These are phyloP conservation scores for Drosophila falleni DNA, from an alignment of 2,888 invertebrate species.

Conservation along the genomic window DNA sequence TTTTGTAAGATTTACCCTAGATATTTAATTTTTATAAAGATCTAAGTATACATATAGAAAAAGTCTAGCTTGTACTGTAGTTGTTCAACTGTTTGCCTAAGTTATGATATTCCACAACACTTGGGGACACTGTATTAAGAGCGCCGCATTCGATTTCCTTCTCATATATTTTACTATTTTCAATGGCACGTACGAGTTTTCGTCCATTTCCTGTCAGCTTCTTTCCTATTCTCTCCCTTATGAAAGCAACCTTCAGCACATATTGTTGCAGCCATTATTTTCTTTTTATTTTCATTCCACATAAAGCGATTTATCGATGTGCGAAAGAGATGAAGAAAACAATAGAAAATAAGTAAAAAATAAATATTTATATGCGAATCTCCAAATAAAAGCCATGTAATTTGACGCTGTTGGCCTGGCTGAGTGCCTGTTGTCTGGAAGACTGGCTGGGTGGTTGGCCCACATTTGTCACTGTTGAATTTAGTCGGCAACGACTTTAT, in stretches of 20 bases:
- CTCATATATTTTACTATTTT: conserved; percentile 66
- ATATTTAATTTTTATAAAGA: too few relatives aligned
- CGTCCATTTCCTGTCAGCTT: conserved; percentile 66
- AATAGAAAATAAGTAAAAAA: conserved; percentile 6
- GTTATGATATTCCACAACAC: background rate
- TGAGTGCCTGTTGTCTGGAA: conserved; percentile 16
- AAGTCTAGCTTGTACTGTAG: too few relatives aligned
- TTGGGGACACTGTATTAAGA: conserved; percentile 47
- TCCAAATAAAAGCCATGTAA: conserved; percentile 71
- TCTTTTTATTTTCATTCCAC: conserved; percentile 16
- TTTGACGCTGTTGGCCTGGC: conserved; percentile 55
- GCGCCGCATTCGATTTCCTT: conserved; percentile 36
- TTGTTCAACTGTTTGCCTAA: background rate
- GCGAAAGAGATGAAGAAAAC: conserved; percentile 26
- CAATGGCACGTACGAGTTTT: conserved; percentile 58
- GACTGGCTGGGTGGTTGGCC: conserved; percentile 22
- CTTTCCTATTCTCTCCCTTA: conserved; percentile 3
- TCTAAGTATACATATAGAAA: too few relatives aligned
- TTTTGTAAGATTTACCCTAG: too few relatives aligned
- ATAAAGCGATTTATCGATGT: conserved; percentile 67
- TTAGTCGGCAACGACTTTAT: conserved; percentile 66
- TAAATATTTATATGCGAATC: conserved; percentile 61
- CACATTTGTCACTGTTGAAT: conserved; percentile 74
- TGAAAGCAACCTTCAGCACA: conserved; percentile 24
- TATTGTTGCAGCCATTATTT: conserved; percentile 50